Evolutionary conservation across 1,140 invertebrate genomes (phyloP).

Genomic region (Thaumetopoea pityocampa): DNA sequence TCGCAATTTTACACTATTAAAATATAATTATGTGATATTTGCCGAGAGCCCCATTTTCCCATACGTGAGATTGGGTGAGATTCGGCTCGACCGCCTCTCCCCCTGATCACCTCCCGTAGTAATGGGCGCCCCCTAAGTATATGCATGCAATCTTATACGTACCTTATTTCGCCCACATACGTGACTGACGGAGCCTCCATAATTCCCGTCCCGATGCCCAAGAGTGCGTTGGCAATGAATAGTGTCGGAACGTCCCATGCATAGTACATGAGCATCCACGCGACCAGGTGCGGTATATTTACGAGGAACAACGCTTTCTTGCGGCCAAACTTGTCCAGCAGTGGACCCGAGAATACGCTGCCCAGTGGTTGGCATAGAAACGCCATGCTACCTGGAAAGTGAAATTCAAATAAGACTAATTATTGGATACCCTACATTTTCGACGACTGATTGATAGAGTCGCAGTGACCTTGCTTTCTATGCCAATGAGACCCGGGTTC

Average conservation of each 20-base stretch:
- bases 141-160: constrained; percentile 9
- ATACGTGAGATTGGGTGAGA: too few species aligned
- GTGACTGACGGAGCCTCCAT: constrained; percentile 76
- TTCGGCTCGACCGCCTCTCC: too few species aligned
- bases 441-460: too few species aligned
- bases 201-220: constrained; percentile 73
- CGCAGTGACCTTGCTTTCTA: too few species aligned
- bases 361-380: constrained; percentile 83
- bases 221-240: constrained; percentile 58
- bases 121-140: too few species aligned
- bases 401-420: constrained; percentile 1
- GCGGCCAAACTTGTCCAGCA: constrained; percentile 81
- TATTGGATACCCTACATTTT: too few species aligned
- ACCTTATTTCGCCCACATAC: constrained; percentile 77
- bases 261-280: constrained; percentile 82
- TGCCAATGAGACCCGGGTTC: too few species aligned
- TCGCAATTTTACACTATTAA: too few species aligned
- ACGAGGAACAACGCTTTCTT: constrained; percentile 81
- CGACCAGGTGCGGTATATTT: constrained; percentile 81
- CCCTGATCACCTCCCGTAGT: too few species aligned
- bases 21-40: too few species aligned
- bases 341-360: constrained; percentile 80
- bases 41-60: too few species aligned
- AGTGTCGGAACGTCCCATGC: constrained; percentile 63
- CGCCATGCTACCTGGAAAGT: constrained; percentile 80